Evolutionary conservation across 2,888 invertebrate genomes (phyloP).

Genomic region (Eretmocerus hayati): DNA sequence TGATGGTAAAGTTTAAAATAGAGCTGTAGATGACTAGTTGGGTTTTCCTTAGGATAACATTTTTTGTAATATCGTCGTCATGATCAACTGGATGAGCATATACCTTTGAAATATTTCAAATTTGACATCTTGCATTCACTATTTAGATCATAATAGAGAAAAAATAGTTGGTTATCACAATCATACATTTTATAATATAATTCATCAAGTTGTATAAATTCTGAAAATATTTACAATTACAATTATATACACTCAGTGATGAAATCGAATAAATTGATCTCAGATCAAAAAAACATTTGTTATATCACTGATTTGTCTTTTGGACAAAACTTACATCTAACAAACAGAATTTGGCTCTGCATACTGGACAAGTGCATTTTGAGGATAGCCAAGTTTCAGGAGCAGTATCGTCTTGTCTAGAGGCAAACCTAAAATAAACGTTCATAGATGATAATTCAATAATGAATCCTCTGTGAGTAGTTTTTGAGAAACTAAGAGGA

Average conservation of each 20-base stretch:
- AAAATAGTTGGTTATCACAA: no score
- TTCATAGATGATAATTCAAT: neutral
- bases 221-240: conserved; percentile 13
- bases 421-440: conserved; percentile 61
- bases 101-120: no score
- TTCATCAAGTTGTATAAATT: conserved; percentile 10
- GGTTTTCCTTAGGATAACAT: no score
- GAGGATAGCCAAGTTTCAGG: conserved; percentile 72
- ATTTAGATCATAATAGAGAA: no score
- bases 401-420: conserved; percentile 64
- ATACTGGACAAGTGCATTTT: conserved; percentile 83
- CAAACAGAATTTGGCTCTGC: conserved; percentile 76
- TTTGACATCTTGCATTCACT: no score
- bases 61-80: no score
- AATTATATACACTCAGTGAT: neutral
- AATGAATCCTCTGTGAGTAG: neutral
- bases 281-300: neutral
- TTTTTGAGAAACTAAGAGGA: no score
- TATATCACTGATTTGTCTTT: conserved; percentile 11
- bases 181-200: no score
- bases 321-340: conserved; percentile 59
- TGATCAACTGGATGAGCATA: no score
- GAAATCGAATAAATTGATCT: neutral
- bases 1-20: no score
- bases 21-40: no score